These are phyloP conservation scores for Acipenser ruthenus DNA, from an alignment of 2,797 vertebrate genomes.

Conservation along the genomic window DNA sequence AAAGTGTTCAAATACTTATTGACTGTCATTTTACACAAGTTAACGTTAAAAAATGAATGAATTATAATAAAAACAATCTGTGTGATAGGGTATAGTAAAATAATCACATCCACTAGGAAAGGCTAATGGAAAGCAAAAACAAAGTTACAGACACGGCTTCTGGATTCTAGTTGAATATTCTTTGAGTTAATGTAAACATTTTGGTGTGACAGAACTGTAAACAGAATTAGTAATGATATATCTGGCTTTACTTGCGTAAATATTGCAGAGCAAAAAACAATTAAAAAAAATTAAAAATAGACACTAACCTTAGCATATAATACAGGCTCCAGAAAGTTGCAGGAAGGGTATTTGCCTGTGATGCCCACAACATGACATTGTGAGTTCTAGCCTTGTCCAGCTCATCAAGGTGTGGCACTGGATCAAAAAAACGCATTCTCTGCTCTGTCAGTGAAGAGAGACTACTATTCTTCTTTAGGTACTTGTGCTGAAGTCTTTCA, in stretches of 20 bases:
- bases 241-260: neutral
- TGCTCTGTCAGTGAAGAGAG: conserved; percentile 36
- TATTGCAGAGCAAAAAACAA: neutral
- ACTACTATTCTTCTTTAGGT: conserved; percentile 26
- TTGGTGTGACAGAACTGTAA: neutral
- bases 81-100: too few species aligned
- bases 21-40: too few species aligned
- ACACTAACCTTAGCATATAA: conserved; percentile 34
- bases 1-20: too few species aligned
- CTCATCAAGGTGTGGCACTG: conserved; percentile 33
- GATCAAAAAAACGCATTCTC: conserved; percentile 36
- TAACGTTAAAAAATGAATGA: too few species aligned
- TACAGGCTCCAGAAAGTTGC: conserved; percentile 45
- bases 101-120: too few species aligned
- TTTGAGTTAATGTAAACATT: too few species aligned
- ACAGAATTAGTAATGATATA: neutral
- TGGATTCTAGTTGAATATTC: too few species aligned
- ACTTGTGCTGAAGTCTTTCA: conserved; percentile 24
- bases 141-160: too few species aligned
- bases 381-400: conserved; percentile 35
- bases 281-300: neutral
- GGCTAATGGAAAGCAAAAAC: too few species aligned
- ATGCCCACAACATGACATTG: conserved; percentile 40
- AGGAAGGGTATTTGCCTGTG: conserved; percentile 43
- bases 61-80: too few species aligned